A percentile compares a stretch with the other conserved stretches of the same genome.
These are phyloP conservation scores for Augiades crinisus DNA, from an alignment of 2,888 invertebrate genomes.

Conservation along the genomic window DNA sequence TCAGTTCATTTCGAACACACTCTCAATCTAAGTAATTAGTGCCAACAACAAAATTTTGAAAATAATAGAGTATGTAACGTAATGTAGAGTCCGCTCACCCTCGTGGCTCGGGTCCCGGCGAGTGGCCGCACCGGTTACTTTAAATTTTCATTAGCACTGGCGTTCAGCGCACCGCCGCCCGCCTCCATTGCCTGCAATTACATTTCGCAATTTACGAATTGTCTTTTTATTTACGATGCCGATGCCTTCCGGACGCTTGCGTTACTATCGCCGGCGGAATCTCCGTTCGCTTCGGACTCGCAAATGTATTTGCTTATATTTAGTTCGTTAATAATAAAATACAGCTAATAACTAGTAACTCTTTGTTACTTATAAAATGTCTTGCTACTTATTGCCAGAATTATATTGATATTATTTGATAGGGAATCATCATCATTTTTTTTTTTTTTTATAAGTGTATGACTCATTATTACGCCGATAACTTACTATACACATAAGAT, in stretches of 20 bases:
- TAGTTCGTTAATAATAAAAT: background rate
- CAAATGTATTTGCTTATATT: background rate
- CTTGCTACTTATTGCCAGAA: no score
- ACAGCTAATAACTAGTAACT: background rate
- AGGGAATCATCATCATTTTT: no score
- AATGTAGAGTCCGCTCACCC: slow-evolving; percentile 12
- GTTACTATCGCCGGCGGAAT: slow-evolving; percentile 28
- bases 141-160: slow-evolving; percentile 72
- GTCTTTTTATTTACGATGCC: slow-evolving; percentile 60
- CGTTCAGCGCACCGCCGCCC: slow-evolving; percentile 36
- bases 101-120: slow-evolving; percentile 34
- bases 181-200: slow-evolving; percentile 56
- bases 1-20: no score
- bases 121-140: slow-evolving; percentile 60
- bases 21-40: no score
- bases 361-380: no score
- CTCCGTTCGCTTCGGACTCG: slow-evolving; percentile 1
- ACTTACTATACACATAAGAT: no score
- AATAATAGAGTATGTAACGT: no score
- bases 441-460: no score
- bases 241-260: slow-evolving; percentile 41
- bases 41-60: no score
- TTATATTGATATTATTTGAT: no score
- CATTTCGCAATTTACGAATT: slow-evolving; percentile 68
- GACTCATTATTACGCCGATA: no score